These are phyloP conservation scores for Nibea albiflora DNA, from an alignment of 2,113 vertebrate species.

Conservation along the genomic window DNA sequence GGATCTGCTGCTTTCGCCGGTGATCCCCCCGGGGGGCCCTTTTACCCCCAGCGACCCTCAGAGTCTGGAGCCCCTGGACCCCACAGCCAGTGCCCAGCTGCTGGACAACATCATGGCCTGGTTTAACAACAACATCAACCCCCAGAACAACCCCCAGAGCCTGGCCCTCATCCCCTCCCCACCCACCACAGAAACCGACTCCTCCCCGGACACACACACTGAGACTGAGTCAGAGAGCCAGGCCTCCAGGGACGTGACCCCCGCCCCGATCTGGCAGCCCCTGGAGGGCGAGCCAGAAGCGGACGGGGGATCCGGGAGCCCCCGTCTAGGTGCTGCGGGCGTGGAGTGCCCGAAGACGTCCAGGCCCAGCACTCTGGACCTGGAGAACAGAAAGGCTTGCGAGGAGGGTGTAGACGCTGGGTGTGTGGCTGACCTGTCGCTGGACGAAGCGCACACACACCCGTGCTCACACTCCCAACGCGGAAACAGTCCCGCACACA, in stretches of 20 bases:
- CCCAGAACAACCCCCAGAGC: constrained; percentile 81
- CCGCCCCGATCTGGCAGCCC: constrained; percentile 66
- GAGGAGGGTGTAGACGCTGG: constrained; percentile 39
- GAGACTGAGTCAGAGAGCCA: constrained; percentile 62
- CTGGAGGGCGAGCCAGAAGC: constrained; percentile 71
- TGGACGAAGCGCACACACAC: constrained; percentile 74
- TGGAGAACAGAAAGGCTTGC: constrained; percentile 51
- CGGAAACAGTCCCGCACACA: constrained; percentile 50
- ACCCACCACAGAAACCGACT: constrained; percentile 76
- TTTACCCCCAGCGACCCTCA: constrained; percentile 81
- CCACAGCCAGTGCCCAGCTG: constrained; percentile 78
- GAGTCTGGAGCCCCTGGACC: constrained; percentile 78
- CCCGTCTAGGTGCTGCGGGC: neutral
- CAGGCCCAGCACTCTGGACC: constrained; percentile 61
- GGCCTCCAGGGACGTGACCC: constrained; percentile 51
- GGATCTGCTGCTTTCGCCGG: constrained; percentile 75
- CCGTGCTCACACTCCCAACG: constrained; percentile 48
- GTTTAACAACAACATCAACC: constrained; percentile 82
- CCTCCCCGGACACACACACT: constrained; percentile 74
- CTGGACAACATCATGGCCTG: constrained; percentile 85
- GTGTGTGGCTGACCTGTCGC: constrained; percentile 73
- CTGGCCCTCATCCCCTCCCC: constrained; percentile 80
- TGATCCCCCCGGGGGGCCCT: constrained; percentile 76
- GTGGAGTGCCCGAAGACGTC: constrained; percentile 16
- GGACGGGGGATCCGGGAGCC: neutral